These are phyloP conservation scores for Subanguina moxae DNA, from an alignment of 1,140 invertebrate genomes.

Conservation along the genomic window DNA sequence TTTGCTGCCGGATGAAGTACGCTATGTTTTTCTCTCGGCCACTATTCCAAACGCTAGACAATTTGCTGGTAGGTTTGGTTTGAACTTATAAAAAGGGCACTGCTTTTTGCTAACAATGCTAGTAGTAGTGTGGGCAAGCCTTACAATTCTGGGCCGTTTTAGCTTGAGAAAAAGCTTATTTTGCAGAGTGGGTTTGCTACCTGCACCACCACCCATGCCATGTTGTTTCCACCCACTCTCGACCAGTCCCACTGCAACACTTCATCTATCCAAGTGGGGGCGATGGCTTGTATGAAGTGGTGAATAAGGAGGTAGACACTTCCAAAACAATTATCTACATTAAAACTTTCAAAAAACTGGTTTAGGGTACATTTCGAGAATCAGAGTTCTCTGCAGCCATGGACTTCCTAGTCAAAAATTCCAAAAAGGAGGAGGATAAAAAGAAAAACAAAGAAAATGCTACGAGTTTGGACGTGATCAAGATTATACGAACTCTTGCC, in stretches of 20 bases:
- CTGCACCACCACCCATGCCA: conserved; percentile 91
- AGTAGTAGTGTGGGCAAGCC: no score
- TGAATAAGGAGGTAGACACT: conserved; percentile 75
- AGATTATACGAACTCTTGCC: conserved; percentile 98
- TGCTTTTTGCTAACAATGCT: conserved; percentile 67
- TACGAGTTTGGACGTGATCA: conserved; percentile 79
- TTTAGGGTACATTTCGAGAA: conserved; percentile 81
- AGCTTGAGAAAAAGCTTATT: no score
- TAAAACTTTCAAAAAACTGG: background rate
- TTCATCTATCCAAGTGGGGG: conserved; percentile 92
- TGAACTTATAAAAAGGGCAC: no score
- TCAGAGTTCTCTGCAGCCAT: conserved; percentile 96
- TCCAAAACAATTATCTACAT: background rate
- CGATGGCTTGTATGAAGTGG: conserved; percentile 89
- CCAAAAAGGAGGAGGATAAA: conserved; percentile 58
- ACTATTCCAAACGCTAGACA: conserved; percentile 97
- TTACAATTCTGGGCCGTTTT: no score
- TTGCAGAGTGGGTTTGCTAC: conserved; percentile 87
- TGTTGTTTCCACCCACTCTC: conserved; percentile 96
- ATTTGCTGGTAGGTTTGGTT: conserved; percentile 71
- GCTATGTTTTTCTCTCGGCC: conserved; percentile 86
- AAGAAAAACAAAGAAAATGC: conserved; percentile 61
- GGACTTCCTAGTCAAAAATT: conserved; percentile 69
- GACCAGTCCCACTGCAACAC: conserved; percentile 94
- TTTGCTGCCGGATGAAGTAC: conserved; percentile 87